Evolutionary conservation across 2,888 invertebrate genomes (phyloP).

Genomic region (Mayetiola destructor): DNA sequence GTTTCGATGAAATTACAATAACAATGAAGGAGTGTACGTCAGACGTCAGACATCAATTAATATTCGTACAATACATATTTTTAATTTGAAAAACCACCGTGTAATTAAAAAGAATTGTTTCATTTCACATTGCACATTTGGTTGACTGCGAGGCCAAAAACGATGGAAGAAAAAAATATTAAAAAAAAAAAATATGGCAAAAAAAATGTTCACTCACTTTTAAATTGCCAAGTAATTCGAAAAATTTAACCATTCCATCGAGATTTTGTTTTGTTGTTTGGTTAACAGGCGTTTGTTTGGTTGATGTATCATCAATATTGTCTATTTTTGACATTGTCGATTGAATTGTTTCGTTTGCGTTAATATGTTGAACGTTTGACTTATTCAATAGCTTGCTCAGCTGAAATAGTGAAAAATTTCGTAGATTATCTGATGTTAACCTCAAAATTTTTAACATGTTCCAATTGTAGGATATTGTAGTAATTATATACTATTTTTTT

Average conservation of each 20-base stretch:
- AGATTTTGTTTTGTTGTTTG: conserved; percentile 1
- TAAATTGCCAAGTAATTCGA: conserved; percentile 54
- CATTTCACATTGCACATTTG: background rate
- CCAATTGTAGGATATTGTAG: background rate
- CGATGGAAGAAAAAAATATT: background rate
- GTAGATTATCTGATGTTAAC: conserved; percentile 3
- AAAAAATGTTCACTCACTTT: conserved; percentile 40
- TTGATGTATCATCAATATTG: background rate
- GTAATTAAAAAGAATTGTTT: no score
- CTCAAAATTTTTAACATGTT: conserved; percentile 14
- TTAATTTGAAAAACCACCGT: no score
- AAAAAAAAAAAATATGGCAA: background rate
- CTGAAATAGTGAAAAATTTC: conserved; percentile 13
- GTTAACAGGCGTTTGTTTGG: background rate
- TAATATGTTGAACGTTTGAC: background rate
- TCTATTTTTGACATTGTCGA: background rate
- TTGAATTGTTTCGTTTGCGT: background rate
- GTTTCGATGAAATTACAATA: no score
- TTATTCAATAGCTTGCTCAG: background rate
- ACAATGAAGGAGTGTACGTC: no score
- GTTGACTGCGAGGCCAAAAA: background rate
- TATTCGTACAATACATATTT: no score
- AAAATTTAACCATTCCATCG: conserved; percentile 41
- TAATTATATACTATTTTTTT: background rate
- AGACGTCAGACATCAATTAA: no score